Percentiles rank a stretch among this genome's conserved stretches.
phyloP scores from a whole-genome alignment of 2,113 vertebrate genomes.

The Cyanoderma ruficeps region DNA sequence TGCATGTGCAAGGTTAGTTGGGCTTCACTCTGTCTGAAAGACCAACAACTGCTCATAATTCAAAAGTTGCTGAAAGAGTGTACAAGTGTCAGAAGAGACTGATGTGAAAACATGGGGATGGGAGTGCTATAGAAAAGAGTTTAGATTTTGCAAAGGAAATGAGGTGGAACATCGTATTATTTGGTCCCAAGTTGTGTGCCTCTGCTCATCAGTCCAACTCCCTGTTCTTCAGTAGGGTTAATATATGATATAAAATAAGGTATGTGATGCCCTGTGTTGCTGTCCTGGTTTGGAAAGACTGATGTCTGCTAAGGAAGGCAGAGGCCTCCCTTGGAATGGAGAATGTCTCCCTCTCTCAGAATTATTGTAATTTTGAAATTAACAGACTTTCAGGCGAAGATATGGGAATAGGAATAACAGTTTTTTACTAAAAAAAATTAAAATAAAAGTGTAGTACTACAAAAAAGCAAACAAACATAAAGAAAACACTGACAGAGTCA shows the following conservation, averaged over 20 bases:
- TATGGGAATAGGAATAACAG: background rate
- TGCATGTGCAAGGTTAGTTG: background rate
- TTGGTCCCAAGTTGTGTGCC: background rate
- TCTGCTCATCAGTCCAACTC: background rate
- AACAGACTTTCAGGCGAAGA: background rate
- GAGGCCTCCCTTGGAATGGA: background rate
- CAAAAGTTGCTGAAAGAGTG: background rate
- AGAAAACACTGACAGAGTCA: background rate
- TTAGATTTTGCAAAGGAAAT: background rate
- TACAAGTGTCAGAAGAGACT: background rate
- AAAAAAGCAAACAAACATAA: background rate
- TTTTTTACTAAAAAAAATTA: background rate
- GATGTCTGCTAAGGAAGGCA: background rate
- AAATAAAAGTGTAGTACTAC: background rate
- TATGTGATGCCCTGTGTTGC: background rate
- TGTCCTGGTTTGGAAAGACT: background rate
- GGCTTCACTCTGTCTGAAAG: background rate
- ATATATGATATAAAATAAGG: background rate
- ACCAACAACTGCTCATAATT: background rate
- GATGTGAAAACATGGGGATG: background rate
- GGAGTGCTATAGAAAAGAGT: background rate
- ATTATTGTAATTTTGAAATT: background rate
- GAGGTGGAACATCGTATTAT: fast-evolving
- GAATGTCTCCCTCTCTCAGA: background rate
- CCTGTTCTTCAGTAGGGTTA: background rate